phyloP scores from a whole-genome alignment of 2,113 vertebrate genomes.

The Smithornis capensis region DNA sequence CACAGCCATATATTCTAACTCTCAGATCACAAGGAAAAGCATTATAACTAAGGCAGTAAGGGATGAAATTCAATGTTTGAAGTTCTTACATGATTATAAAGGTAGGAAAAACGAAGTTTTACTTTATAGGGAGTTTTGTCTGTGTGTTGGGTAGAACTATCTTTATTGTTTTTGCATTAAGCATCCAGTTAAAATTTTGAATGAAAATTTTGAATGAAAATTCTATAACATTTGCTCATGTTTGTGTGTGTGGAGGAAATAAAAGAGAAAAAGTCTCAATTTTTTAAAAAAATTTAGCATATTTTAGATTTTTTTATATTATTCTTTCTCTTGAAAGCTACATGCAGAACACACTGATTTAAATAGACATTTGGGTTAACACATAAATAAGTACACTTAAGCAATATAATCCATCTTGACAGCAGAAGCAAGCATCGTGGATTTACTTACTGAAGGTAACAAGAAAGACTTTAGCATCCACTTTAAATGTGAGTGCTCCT shows the following conservation, averaged over 20 bases:
- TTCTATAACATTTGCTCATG: background rate
- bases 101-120: background rate
- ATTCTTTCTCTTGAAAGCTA: background rate
- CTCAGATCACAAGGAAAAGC: background rate
- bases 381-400: background rate
- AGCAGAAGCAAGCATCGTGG: background rate
- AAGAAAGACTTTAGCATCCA: background rate
- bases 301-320: background rate
- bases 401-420: background rate
- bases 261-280: background rate
- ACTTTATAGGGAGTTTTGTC: background rate
- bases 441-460: background rate
- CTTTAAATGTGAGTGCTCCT: background rate
- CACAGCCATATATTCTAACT: conserved; percentile 16
- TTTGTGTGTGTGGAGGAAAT: background rate
- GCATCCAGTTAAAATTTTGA: background rate
- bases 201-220: background rate
- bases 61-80: background rate
- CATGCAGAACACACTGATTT: background rate
- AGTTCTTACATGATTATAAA: background rate
- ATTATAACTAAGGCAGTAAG: background rate
- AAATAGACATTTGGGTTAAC: background rate
- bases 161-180: background rate
- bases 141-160: background rate
- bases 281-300: background rate